phyloP scores from a whole-genome alignment of 2,113 vertebrate genomes.

The Trichechus manatus region DNA sequence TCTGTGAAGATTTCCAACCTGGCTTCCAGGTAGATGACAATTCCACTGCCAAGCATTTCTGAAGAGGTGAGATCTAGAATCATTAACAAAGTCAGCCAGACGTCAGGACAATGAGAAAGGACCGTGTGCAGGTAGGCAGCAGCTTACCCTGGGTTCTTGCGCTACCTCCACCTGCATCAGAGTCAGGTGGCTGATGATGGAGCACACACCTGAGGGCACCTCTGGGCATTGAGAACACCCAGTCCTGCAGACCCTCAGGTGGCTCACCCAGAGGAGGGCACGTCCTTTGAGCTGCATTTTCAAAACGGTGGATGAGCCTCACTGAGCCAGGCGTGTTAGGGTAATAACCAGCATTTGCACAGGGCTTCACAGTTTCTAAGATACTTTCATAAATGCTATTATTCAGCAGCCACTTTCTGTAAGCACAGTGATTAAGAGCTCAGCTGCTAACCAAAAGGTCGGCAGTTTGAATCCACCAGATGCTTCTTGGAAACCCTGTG shows the following conservation, averaged over 20 bases:
- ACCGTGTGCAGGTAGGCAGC: background rate
- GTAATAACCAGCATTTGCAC: background rate
- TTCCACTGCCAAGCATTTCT: conserved; percentile 34
- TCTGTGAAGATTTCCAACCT: conserved; percentile 6
- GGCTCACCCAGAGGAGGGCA: background rate
- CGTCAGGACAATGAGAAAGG: background rate
- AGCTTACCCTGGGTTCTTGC: background rate
- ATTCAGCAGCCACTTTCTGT: background rate
- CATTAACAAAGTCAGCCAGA: conserved; percentile 36
- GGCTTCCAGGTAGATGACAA: background rate
- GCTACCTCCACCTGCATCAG: background rate
- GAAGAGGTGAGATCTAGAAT: conserved; percentile 36
- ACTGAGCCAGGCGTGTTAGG: background rate
- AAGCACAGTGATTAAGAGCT: background rate
- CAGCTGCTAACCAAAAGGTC: background rate
- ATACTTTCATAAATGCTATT: background rate
- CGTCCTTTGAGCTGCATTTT: background rate
- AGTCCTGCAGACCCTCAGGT: background rate
- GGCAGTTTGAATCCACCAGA: background rate
- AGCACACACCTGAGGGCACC: background rate
- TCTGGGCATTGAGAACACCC: background rate
- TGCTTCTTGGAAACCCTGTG: background rate
- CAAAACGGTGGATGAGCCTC: background rate
- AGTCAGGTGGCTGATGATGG: background rate
- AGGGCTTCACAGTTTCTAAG: background rate